phyloP scores from a whole-genome alignment of 2,797 vertebrate species.

The Sebastes steindachneri region DNA sequence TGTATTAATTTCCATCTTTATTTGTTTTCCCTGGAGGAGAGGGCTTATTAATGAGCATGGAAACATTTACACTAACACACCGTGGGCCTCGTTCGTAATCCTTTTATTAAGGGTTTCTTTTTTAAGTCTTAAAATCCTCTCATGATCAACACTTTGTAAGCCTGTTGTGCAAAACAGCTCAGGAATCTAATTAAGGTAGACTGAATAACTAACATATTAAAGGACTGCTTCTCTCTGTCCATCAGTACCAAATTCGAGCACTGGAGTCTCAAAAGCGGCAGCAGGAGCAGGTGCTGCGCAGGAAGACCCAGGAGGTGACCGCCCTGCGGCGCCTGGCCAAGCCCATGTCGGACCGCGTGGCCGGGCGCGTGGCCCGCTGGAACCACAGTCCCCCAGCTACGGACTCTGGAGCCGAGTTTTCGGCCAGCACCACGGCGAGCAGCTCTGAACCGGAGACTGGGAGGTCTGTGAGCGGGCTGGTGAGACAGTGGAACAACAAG shows the following conservation, averaged over 20 bases:
- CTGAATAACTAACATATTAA: background rate
- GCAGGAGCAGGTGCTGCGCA: conserved; percentile 93
- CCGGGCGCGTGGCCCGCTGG: conserved; percentile 85
- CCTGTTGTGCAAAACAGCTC: conserved; percentile 10
- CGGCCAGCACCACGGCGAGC: conserved; percentile 85
- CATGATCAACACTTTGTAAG: conserved; percentile 20
- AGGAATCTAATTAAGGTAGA: background rate
- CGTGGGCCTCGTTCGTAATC: conserved; percentile 28
- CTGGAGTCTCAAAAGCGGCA: conserved; percentile 97
- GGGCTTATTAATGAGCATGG: conserved; percentile 1
- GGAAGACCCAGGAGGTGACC: conserved; percentile 97
- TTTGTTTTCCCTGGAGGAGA: conserved; percentile 16
- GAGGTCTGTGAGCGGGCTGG: conserved; percentile 92
- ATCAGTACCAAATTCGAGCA: conserved; percentile 94
- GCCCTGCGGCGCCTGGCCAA: conserved; percentile 93
- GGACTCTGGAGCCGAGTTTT: conserved; percentile 93
- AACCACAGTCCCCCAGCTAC: conserved; percentile 57
- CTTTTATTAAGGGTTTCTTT: conserved; percentile 19
- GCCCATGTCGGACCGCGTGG: conserved; percentile 92
- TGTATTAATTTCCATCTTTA: background rate
- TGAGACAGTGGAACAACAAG: conserved; percentile 96
- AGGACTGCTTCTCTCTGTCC: background rate
- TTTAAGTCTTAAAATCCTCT: conserved; percentile 14
- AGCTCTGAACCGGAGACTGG: conserved; percentile 89
- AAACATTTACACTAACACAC: background rate